phyloP scores from a whole-genome alignment of 2,888 invertebrate genomes.

The Andrena dorsata region DNA sequence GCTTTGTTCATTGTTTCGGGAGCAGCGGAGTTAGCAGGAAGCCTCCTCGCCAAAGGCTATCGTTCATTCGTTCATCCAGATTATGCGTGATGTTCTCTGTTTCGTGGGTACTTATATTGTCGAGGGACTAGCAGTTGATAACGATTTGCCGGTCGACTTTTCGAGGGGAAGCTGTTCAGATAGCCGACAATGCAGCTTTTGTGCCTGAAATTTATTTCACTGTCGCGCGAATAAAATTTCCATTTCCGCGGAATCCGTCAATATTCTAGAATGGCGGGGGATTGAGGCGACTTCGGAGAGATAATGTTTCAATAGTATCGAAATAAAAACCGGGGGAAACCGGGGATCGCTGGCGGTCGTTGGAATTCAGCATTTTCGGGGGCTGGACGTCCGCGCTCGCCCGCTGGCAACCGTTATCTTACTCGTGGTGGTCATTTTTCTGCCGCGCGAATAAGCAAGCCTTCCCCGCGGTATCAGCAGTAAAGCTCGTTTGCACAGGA shows the following conservation, averaged over 20 bases:
- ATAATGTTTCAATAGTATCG: neutral
- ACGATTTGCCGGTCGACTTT: too few species aligned
- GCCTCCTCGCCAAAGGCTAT: too few species aligned
- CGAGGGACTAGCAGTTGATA: too few species aligned
- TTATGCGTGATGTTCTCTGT: too few species aligned
- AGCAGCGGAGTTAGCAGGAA: neutral
- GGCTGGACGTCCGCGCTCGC: neutral
- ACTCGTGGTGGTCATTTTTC: neutral
- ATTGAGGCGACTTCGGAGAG: too few species aligned
- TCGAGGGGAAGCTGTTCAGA: neutral
- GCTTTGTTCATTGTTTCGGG: conserved; percentile 6
- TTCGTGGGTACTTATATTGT: too few species aligned
- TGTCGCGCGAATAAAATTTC: too few species aligned
- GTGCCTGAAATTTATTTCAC: neutral
- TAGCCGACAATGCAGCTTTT: neutral
- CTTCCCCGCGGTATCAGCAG: conserved; percentile 38
- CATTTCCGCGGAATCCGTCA: too few species aligned
- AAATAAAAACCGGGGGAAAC: neutral
- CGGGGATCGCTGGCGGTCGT: neutral
- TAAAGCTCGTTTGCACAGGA: conserved; percentile 39
- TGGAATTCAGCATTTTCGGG: neutral
- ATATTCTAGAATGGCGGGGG: neutral
- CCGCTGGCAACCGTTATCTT: conserved; percentile 14
- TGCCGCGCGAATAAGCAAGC: conserved; percentile 3
- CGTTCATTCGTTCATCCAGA: too few species aligned